Percentiles rank a stretch among this genome's conserved stretches.
Conservation (phyloP, 2,888 invertebrate species). For the Neocrepidodera transversa region DNA sequence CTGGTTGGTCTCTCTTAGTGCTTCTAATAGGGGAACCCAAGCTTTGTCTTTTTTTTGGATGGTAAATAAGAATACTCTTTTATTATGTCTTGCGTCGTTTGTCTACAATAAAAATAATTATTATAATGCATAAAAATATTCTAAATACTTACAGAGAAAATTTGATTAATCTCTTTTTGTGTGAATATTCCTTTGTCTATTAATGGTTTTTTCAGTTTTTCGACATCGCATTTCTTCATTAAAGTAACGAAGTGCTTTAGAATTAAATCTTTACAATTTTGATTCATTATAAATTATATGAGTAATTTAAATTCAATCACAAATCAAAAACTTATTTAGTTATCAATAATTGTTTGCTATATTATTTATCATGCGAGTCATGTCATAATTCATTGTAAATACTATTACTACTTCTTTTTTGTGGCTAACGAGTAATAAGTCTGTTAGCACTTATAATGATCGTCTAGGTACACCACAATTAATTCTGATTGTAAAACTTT, state of each 20-base stretch:
- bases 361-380: too few relatives aligned
- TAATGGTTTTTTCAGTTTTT: slow-evolving; percentile 33
- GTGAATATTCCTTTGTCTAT: slow-evolving; percentile 39
- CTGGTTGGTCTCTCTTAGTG: slow-evolving; percentile 39
- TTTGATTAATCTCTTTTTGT: slow-evolving; percentile 38
- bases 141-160: slow-evolving; percentile 40
- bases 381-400: too few relatives aligned
- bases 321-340: too few relatives aligned
- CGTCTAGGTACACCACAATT: too few relatives aligned
- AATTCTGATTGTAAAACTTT: too few relatives aligned
- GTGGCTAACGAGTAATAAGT: too few relatives aligned
- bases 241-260: slow-evolving; percentile 39
- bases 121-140: neutral
- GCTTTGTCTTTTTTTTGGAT: slow-evolving; percentile 44
- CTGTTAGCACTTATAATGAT: too few relatives aligned
- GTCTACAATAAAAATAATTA: slow-evolving; percentile 26
- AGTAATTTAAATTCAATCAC: too few relatives aligned
- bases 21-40: slow-evolving; percentile 37
- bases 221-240: slow-evolving; percentile 40
- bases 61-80: slow-evolving; percentile 43
- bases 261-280: slow-evolving; percentile 39
- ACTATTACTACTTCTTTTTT: too few relatives aligned
- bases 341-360: too few relatives aligned
- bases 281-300: slow-evolving; percentile 31
- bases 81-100: slow-evolving; percentile 44